Base-by-base conservation (phyloP, 2,797 vertebrate genomes). In the Taeniopygia guttata region DNA sequence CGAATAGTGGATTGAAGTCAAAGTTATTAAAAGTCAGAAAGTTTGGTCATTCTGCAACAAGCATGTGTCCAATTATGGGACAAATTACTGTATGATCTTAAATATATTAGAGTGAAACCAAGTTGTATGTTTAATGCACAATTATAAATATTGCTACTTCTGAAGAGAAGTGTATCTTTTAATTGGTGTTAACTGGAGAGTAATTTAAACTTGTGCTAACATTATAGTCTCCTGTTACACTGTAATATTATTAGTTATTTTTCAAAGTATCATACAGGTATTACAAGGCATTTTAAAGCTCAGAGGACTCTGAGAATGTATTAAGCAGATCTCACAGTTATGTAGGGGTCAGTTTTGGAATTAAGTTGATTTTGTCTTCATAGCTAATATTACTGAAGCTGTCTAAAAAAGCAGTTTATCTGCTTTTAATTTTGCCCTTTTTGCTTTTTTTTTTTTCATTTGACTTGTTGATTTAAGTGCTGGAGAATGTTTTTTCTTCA, bases 11-110 rank as follows among this genome's bases (percentile, higher is more conserved):
- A 92, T 96, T 94, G 89, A 93, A 93, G 96, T 93, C 60, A 95
- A 98, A 98, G 97, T 98, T 98, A 93, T 93, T 96, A 94, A 90
- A 97, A 98, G 96, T 98, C 94, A 95, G 74, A 97, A 98, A 98
- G 96, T 98, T 98, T 97, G 84, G 85, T 93, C 93, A 92, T 60
- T 82, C 83, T 93, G 81, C 79, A 86, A 63, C 93, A 92, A 93
- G 49, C 86, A 34, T 75, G 32, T 77, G 73, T 64, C 48, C 94
- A 70, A 93, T 92, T 82, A 87, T 78, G 69, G 26, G 43, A 48
- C 42, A 74, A 82, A 56, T 74, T 89, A 78, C 26, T 89, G 42
- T 42, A 43, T 86, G 30, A 5, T 88, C 62, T 93, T 93, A 85
- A 73, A 66, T 76, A 38, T 32, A 22, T 46, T 69, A 79, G 6